Evolutionary conservation across 2,888 invertebrate species (phyloP), one percentile per base, ranked within the genome.

Genomic region (Germaria angustata): DNA sequence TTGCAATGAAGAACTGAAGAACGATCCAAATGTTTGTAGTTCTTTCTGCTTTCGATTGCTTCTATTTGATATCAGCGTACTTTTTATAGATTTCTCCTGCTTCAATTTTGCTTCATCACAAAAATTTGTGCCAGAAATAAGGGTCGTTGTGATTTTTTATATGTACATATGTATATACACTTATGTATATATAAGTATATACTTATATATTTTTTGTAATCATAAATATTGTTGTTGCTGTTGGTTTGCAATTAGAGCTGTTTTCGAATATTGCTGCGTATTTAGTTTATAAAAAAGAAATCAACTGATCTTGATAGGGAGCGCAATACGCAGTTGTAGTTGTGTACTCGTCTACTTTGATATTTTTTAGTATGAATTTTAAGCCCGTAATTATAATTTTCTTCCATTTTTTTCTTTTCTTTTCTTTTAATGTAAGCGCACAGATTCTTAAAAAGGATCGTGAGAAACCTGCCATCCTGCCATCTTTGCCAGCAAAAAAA

Each of bases 201-300:
- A n/a, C n/a, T n/a, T n/a, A n/a, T n/a, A n/a, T n/a, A 28, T 28
- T 68, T 63, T 39, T 77, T 61, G 61, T 77, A 72, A 75, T 68
- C 55, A 78, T 63, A 55, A 73, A 63, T 73, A 61, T 63, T 78
- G 72, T 73, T 81, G 22, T 49, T 77, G 77, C 44, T 46, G 69
- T 53, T 71, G 79, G 75, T 82, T 71, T 82, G 82, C 82, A 82
- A 82, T 82, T 82, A 82, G 82, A 82, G 81, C 80, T 80, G 77
- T 65, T 65, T 51, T 66, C 51, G 15, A 79, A 66, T 44, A 69
- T 79, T 79, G 75, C 78, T 79, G 82, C 82, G 78, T 79, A 82
- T 75, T 77, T 61, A 53, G 46, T 81, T 72, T 65, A 57, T 39
- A 32, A 34, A 13, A n/a, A 63, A 41, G 22, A 41, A 11, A 34